These are phyloP conservation scores for Tipula helvola DNA, from an alignment of 2,888 invertebrate species.

Conservation along the genomic window DNA sequence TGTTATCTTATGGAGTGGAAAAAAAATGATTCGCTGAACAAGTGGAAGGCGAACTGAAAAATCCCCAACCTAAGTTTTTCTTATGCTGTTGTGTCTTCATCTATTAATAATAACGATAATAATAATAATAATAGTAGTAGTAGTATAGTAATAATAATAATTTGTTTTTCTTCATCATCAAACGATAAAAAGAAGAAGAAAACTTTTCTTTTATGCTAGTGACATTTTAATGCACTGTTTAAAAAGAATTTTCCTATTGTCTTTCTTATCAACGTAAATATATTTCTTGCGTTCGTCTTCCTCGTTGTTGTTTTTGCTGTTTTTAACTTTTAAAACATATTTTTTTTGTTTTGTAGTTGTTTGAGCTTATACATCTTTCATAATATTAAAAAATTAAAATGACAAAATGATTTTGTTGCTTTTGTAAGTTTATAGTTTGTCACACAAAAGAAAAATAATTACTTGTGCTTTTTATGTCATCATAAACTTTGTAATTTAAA, in stretches of 20 bases:
- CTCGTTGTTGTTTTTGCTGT: not conserved
- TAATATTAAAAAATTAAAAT: not conserved
- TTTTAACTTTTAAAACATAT: not conserved
- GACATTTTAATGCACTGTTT: not conserved
- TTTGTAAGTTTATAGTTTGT: not conserved
- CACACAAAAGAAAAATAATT: not conserved
- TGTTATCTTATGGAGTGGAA: not conserved
- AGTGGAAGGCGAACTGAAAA: not conserved
- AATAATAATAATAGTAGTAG: not conserved
- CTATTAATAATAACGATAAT: not conserved
- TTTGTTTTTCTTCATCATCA: not conserved
- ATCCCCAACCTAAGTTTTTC: not conserved
- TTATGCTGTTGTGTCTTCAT: not conserved
- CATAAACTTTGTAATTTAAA: not conserved
- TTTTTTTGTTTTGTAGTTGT: not conserved
- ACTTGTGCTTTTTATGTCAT: not conserved
- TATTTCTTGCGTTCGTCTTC: not conserved
- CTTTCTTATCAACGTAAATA: not conserved
- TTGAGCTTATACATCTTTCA: not conserved
- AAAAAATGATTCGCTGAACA: not conserved
- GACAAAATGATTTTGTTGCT: not conserved
- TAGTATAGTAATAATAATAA: not conserved
- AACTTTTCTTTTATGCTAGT: not conserved
- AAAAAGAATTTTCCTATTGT: not conserved
- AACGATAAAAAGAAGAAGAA: not conserved